phyloP scores from a whole-genome alignment of 2,113 vertebrate species.

The Probosciger aterrimus region DNA sequence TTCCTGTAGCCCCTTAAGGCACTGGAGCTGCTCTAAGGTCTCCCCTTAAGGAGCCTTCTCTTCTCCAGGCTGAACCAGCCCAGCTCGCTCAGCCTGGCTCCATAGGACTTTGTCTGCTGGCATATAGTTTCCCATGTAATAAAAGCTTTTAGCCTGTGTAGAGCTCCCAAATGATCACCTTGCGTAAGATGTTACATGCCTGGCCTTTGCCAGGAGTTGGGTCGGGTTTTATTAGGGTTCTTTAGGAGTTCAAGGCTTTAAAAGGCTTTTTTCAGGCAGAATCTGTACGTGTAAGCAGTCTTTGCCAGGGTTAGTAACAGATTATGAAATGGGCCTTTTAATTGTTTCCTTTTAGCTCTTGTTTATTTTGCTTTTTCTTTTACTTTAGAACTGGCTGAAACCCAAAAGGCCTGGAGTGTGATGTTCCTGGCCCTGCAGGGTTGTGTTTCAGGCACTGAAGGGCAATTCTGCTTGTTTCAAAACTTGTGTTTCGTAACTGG shows the following conservation, averaged over 20 bases:
- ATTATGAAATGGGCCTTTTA: background rate
- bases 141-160: background rate
- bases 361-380: conserved; percentile 23
- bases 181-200: background rate
- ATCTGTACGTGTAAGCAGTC: background rate
- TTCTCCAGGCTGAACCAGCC: background rate
- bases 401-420: background rate
- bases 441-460: background rate
- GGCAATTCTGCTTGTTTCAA: background rate
- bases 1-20: background rate
- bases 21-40: background rate
- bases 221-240: background rate
- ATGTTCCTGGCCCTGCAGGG: background rate
- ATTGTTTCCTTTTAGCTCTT: conserved; percentile 5
- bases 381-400: background rate
- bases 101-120: background rate
- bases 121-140: background rate
- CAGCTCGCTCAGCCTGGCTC: background rate
- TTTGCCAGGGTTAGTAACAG: background rate
- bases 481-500: background rate
- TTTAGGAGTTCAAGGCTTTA: background rate
- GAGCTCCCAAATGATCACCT: background rate
- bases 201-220: background rate
- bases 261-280: background rate
- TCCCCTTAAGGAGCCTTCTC: background rate